Base-by-base conservation (phyloP, 2,888 invertebrate species). In the Horisme vitalbata region DNA sequence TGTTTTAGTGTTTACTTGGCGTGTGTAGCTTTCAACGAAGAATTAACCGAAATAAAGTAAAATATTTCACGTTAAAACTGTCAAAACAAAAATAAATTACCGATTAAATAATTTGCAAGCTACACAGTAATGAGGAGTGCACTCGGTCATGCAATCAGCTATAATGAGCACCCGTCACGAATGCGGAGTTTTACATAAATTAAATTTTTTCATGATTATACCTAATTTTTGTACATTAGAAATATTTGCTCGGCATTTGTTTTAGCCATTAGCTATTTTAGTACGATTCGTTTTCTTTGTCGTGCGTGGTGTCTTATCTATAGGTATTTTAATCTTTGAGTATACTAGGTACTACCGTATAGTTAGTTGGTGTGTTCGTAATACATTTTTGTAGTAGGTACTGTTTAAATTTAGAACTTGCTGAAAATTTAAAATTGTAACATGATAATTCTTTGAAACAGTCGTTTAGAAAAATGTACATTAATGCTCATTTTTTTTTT, bases 51-150 rank as follows among this genome's bases (percentile, higher is more conserved):
- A 21, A 24, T 6, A 18, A 21, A 13, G 4, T 24, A 43, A 33
- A 33, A 15, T 21, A 15, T 11, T 33, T 33, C 39, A 28, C n/a
- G 37, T 33, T 13, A 50, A 34, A 50, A 34, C 34, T 44, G 43
- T 46, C 46, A 48, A 31, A 57, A 48, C 45, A 47, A 38, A 57
- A 58, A 55, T 61, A 66, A 70, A 65, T 56, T 59, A 60, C 52
- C 61, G 57, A 67, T 68, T 62, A 70, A 74, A 74, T 72, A 76
- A 76, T 76, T 76, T 73, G 74, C 75, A 71, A 71, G 55, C 55
- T 45, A 48, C 51, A 50, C 39, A 63, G 57, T 59, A 67, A 65
- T 59, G 57, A 65, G 63, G 69, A 77, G 61, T 64, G 61, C 60
- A 58, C 55, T 46, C 50, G 58, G 61, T 63, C 80, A 75, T 75